phyloP scores from a whole-genome alignment of 2,797 vertebrate genomes.

The Botia kubotai region DNA sequence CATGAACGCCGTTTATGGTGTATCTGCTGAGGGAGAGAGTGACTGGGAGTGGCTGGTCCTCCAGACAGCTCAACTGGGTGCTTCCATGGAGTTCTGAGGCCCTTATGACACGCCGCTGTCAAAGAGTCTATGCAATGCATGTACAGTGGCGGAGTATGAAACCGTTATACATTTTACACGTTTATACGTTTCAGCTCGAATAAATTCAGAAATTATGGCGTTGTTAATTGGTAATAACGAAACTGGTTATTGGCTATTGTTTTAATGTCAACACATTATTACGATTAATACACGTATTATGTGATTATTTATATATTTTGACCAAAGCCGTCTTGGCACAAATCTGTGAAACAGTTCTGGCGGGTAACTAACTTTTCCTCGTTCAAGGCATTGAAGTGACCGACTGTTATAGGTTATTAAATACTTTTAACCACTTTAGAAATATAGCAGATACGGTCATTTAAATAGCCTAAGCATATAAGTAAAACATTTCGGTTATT shows the following conservation, averaged over 20 bases:
- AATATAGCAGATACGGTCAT: background rate
- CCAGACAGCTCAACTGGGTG: constrained; percentile 35
- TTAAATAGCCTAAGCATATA: background rate
- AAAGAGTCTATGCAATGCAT: background rate
- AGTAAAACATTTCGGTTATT: background rate
- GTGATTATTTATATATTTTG: background rate
- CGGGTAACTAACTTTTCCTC: constrained; percentile 6
- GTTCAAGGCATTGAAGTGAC: background rate
- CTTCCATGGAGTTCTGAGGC: constrained; percentile 14
- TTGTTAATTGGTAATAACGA: background rate
- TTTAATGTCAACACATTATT: background rate
- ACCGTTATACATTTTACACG: background rate
- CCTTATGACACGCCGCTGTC: constrained; percentile 3
- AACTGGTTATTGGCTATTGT: background rate
- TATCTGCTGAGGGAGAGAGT: constrained; percentile 24
- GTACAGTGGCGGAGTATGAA: background rate
- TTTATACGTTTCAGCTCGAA: background rate
- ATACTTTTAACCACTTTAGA: background rate
- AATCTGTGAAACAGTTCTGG: background rate
- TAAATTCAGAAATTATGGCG: background rate
- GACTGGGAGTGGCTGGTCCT: constrained; percentile 22
- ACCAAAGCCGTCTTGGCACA: background rate
- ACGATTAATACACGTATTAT: no score
- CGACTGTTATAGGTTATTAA: background rate
- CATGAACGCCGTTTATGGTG: constrained; percentile 37